Base-by-base conservation (phyloP, 1,140 invertebrate species). In the Babylonia areolata region DNA sequence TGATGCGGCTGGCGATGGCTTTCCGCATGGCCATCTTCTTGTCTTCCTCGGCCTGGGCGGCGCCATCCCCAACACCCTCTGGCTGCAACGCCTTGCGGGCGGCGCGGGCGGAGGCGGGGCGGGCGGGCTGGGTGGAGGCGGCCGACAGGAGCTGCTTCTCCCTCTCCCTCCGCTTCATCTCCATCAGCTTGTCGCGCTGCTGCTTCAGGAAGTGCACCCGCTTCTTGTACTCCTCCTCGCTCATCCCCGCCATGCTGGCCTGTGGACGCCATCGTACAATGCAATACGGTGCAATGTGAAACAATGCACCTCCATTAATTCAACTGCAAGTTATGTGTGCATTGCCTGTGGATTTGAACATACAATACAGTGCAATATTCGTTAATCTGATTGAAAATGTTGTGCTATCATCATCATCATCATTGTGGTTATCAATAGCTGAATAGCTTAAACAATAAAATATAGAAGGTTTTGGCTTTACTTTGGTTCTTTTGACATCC, bases 161-260 rank as follows among this genome's bases (percentile, higher is more conserved):
- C 39, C 98, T 95, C 33, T 97, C 97, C 93, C 97, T 96, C 92
- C 97, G 97, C 92, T 99, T 99, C 90, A 98, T 92, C 31, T 97
- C 97, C 46, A 99, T 95, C 33, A 99, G 95, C 92, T 98, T 98
- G 93, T 99, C 98, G 40, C 98, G 95, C 93, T 98, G 97, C 77
- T 97, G 95, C 46, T 97, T 96, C 39, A 99, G 94, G 93, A 98
- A 98, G 89, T 97, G 96, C 91, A 97, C 97, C 0, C 98, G 95
- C 84, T 96, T 96, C 86, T 95, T 95, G n/a, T 98, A 94, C 90
- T 98, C 97, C 81, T 96, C 96, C 33, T 92, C 91, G 84, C 89
- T 90, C 78, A 95, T 88, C 28, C 94, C 90, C 33, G 87, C 86
- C 78, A 91, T 88, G 31, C 78, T 85, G 28, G 88, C 90, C 92